Evolutionary conservation across 2,888 invertebrate species (phyloP).

Genomic region (Drosophila recens): DNA sequence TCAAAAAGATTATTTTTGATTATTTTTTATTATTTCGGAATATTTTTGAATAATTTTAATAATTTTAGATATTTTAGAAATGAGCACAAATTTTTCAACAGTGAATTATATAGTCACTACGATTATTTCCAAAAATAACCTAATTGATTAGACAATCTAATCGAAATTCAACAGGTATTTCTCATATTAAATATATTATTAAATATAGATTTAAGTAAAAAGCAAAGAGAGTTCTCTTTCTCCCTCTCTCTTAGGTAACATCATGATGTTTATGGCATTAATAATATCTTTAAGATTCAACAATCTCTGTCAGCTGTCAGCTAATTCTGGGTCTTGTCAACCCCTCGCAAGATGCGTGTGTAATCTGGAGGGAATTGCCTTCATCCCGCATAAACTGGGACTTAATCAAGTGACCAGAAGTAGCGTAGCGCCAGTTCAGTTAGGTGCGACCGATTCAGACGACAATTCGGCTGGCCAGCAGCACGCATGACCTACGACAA

Average conservation of each 20-base stretch:
- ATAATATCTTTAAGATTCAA: constrained; percentile 14
- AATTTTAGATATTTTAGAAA: too few relatives aligned
- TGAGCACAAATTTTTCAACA: too few relatives aligned
- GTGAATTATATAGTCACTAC: too few relatives aligned
- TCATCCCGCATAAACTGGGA: constrained; percentile 64
- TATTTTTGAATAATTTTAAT: too few relatives aligned
- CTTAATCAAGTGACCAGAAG: constrained; percentile 39
- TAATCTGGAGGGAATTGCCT: constrained; percentile 46
- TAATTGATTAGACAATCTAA: too few relatives aligned
- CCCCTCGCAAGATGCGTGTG: constrained; percentile 34
- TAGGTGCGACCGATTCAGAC: constrained; percentile 29
- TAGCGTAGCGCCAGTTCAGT: constrained; percentile 60
- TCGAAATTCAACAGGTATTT: too few relatives aligned
- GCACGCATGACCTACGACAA: constrained; percentile 75
- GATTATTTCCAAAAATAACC: too few relatives aligned
- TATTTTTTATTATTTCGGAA: too few relatives aligned
- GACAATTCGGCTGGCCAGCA: constrained; percentile 37
- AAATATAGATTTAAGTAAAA: too few relatives aligned
- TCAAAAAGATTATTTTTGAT: too few relatives aligned
- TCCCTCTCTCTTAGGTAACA: neutral
- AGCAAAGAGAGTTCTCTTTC: neutral
- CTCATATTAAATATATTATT: too few relatives aligned
- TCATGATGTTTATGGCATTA: constrained; percentile 17
- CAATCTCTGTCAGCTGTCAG: constrained; percentile 22
- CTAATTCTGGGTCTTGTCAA: neutral